Evolutionary conservation across 2,797 vertebrate genomes (phyloP), one percentile per base, ranked within the genome.

Genomic region (Valencia hispanica): DNA sequence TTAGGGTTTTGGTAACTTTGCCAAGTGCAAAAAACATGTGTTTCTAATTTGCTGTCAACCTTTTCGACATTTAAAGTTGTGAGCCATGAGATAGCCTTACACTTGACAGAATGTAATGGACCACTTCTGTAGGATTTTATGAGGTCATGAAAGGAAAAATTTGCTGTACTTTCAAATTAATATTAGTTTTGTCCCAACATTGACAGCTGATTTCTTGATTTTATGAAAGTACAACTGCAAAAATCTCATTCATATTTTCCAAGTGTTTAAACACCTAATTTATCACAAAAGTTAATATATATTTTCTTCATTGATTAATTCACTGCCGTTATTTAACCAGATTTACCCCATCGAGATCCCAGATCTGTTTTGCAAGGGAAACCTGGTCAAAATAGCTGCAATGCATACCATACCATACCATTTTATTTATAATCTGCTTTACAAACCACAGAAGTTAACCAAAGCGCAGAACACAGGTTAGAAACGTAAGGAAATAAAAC

Each of bases 51-150:
- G 55, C 55, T 17, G 1, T 3, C 27, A 17, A 59, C 27, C 47
- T 80, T 72, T 75, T 78, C 70, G n/a, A 45, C 51, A 79, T 73
- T 79, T 68, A 30, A 78, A 77, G 74, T 75, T 48, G 15, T 72
- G 53, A 63, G 74, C 73, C 45, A 47, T 0, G 2, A 72, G 69
- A 65, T 72, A 55, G 59, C 34, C 12, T 73, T 70, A 65, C 71
- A 59, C 17, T 61, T 39, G 22, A 17, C 27, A 7, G 15, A 47
- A 59, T 30, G 36, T 51, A 59, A 51, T n/a, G 11, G n/a, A 55
- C 22, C 11, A 51, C 20, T n/a, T 73, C 36, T 39, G 2, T 11
- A 55, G 18, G 30, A 65, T 32, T 59, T 32, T 59, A 59, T 32
- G 55, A 59, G 55, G 15, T 8, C 55, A 59, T 30, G 14, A 32